Conservation (phyloP, 1,140 invertebrate genomes). For the Contarinia nasturtii region DNA sequence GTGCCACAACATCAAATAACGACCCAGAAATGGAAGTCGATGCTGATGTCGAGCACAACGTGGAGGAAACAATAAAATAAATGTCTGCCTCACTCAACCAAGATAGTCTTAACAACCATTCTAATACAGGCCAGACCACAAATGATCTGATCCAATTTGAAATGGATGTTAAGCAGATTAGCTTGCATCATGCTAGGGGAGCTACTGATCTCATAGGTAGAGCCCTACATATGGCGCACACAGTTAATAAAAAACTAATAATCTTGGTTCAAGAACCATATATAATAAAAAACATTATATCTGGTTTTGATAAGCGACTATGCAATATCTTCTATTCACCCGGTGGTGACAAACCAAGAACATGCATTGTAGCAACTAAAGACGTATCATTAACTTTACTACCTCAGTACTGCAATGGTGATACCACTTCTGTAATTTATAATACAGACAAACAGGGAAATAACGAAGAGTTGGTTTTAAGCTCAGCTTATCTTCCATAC, state of each 20-base stretch:
- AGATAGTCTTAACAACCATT: too few relatives aligned
- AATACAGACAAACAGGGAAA: background rate
- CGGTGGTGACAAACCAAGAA: background rate
- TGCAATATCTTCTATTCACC: background rate
- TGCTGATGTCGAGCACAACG: too few relatives aligned
- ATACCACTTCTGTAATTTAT: background rate
- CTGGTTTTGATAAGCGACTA: background rate
- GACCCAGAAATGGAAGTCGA: too few relatives aligned
- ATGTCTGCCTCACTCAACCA: too few relatives aligned
- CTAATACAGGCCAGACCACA: too few relatives aligned
- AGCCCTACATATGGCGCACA: too few relatives aligned
- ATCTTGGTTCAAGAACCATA: background rate
- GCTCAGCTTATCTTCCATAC: background rate
- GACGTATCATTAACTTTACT: background rate
- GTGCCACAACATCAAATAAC: too few relatives aligned
- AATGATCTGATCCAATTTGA: too few relatives aligned
- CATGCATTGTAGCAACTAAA: background rate
- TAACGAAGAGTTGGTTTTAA: background rate
- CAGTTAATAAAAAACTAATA: background rate
- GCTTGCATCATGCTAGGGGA: too few relatives aligned
- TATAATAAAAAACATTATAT: background rate
- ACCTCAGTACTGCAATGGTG: background rate
- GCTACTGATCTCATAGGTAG: too few relatives aligned
- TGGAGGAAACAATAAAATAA: too few relatives aligned
- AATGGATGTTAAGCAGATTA: too few relatives aligned